phyloP scores from a whole-genome alignment of 92 coral and sea anemone species.

The Umimayanthus kanabou region DNA sequence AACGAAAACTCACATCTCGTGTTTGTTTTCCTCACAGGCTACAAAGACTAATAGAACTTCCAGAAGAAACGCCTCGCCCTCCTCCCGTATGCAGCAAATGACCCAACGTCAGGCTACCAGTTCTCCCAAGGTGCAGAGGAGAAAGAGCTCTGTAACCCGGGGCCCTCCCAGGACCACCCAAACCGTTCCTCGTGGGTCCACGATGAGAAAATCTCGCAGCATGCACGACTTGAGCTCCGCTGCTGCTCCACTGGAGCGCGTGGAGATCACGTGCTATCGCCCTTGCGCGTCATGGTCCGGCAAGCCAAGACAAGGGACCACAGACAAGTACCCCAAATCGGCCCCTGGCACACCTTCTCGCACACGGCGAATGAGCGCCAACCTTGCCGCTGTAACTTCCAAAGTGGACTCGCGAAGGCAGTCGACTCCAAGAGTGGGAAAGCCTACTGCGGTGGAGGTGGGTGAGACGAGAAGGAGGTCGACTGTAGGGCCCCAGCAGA shows the following conservation, averaged over 20 bases:
- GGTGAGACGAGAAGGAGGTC: neutral
- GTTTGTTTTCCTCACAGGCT: conserved; percentile 1
- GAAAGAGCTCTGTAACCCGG: conserved; percentile 41
- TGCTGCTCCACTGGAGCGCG: conserved; percentile 29
- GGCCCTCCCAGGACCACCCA: conserved; percentile 57
- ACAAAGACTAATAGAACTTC: neutral
- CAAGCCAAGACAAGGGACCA: neutral
- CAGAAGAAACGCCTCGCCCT: conserved; percentile 32
- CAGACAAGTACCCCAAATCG: conserved; percentile 34
- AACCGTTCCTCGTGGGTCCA: conserved; percentile 52
- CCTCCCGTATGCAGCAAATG: conserved; percentile 14
- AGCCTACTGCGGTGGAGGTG: neutral
- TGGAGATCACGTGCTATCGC: conserved; percentile 26
- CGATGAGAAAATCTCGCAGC: conserved; percentile 69
- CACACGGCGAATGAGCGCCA: conserved; percentile 20
- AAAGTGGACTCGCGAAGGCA: conserved; percentile 40
- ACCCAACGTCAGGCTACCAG: conserved; percentile 1
- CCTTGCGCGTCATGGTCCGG: conserved; percentile 21
- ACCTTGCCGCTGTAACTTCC: conserved; percentile 17
- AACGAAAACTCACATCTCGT: neutral
- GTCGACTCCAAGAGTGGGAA: conserved; percentile 10
- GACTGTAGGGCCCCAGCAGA: neutral
- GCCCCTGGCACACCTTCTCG: conserved; percentile 39
- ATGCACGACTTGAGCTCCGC: conserved; percentile 77
- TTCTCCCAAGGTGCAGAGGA: conserved; percentile 37